Conservation (phyloP, 2,113 vertebrate species). For the Chrysochloris asiatica region DNA sequence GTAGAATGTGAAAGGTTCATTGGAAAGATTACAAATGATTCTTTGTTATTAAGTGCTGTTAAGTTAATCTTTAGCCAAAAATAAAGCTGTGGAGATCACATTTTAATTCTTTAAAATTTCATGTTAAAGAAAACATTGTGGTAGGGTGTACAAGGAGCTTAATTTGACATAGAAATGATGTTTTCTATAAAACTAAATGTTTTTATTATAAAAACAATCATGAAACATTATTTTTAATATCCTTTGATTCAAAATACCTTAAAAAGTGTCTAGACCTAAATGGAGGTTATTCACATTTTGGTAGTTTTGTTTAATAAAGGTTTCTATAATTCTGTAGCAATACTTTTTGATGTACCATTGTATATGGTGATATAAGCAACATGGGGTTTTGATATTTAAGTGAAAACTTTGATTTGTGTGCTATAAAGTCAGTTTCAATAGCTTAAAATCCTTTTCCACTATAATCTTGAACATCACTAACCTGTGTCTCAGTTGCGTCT, state of each 20-base stretch:
- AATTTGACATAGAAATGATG: background rate
- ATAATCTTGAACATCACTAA: background rate
- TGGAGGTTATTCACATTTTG: too few relatives aligned
- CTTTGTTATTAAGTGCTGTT: too few relatives aligned
- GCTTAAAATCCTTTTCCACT: background rate
- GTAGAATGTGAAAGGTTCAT: background rate
- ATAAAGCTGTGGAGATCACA: background rate
- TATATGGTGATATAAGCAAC: background rate
- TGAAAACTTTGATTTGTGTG: background rate
- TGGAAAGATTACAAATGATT: background rate
- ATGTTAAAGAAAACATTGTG: background rate
- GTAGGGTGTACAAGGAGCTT: background rate
- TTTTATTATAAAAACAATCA: too few relatives aligned
- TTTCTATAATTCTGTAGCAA: too few relatives aligned
- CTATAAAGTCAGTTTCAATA: background rate
- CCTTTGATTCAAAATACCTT: background rate
- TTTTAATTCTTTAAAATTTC: background rate
- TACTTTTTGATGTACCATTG: too few relatives aligned
- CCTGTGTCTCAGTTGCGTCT: background rate
- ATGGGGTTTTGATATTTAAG: background rate
- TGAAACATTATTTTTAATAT: too few relatives aligned
- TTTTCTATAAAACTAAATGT: too few relatives aligned
- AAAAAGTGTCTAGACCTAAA: too few relatives aligned
- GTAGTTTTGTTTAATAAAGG: too few relatives aligned
- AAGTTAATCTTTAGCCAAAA: background rate